Base-by-base conservation (phyloP, 2,888 invertebrate species). In the Eristalis intricaria region DNA sequence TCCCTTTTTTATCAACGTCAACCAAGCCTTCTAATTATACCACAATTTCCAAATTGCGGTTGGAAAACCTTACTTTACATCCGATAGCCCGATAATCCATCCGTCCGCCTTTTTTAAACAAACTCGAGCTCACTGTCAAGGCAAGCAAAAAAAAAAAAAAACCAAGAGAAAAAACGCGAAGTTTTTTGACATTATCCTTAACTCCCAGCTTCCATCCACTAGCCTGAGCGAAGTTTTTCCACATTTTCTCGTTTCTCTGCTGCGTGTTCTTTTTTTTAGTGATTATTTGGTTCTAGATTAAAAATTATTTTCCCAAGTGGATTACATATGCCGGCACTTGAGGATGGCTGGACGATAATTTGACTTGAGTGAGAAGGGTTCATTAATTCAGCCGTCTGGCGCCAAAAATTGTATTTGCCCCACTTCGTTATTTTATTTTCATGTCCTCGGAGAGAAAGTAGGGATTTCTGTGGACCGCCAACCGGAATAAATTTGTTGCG, bases 401-500 rank as follows among this genome's bases (percentile, higher is more conserved):
- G 38, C 26, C 32, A 35, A 26, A 10, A 26, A 19, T 64, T 60
- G 60, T 13, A 60, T 19, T 15, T 11, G n/a, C 26, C 26, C 15
- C n/a, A 26, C n/a, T 32, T 61, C n/a, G n/a, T 61, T n/a, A n/a
- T 35, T 19, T 32, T 32, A 32, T 32, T 32, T 64, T 63, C 19
- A 29, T 58, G 10, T 40, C 15, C 8, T 60, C 15, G 11, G 63
- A 43, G 43, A 29, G 29, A 40, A 63, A 19, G 3, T 32, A 29
- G 26, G 29, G 11, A 58, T 58, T 23, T 15, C 40, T 32, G 22
- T 80, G 68, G 2, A 56, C 66, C 60, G 38, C 74, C 68, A 38
- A 23, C 66, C 26, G 80, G 80, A 80, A 80, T 63, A 68, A 80
- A 80, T 38, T 56, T 63, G 63, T 58, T 80, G 38, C 68, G 80